Evolutionary conservation across 23 tunicate genomes (phyloP), one percentile per base, ranked within the genome.

Genomic region (Ciona savignyi): DNA sequence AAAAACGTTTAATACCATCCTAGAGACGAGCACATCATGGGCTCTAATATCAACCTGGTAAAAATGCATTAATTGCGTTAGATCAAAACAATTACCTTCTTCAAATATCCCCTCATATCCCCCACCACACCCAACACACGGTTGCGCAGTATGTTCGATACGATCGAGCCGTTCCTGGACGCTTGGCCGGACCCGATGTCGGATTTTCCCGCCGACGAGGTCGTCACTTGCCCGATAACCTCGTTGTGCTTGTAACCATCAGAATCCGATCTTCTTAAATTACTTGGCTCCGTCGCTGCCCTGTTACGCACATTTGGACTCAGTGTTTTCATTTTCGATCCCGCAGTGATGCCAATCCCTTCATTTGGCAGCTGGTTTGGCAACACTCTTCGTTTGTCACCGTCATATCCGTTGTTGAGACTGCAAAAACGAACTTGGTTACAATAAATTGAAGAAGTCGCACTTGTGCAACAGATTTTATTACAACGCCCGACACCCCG

Each of bases 61-160:
- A n/a, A n/a, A n/a, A n/a, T n/a, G n/a, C n/a, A n/a, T n/a, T n/a
- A n/a, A n/a, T n/a, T n/a, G n/a, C n/a, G n/a, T n/a, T n/a, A n/a
- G n/a, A n/a, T n/a, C n/a, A n/a, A n/a, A n/a, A n/a, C n/a, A n/a
- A n/a, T 42, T 15, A 42, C 56, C 56, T 29, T 33, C 32, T 32
- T 70, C 1, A 33, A 42, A 26, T 30, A 48, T 6, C 64, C 77
- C 65, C 35, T 72, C 65, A 72, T 29, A 3, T 72, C 62, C 1
- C 25, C 25, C 60, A 72, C 23, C 1, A 56, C 27, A 23, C 35
- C 35, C 65, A 72, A 26, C 33, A 72, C 65, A 33, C 65, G 64
- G 25, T 49, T 32, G 26, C 77, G 77, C 63, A 72, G 29, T 35
- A 72, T 30, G 65, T 51, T 72, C 22, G 77, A 49, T 25, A 29